These are phyloP conservation scores for Frieseomelitta varia DNA, from an alignment of 1,140 invertebrate genomes.

Conservation along the genomic window DNA sequence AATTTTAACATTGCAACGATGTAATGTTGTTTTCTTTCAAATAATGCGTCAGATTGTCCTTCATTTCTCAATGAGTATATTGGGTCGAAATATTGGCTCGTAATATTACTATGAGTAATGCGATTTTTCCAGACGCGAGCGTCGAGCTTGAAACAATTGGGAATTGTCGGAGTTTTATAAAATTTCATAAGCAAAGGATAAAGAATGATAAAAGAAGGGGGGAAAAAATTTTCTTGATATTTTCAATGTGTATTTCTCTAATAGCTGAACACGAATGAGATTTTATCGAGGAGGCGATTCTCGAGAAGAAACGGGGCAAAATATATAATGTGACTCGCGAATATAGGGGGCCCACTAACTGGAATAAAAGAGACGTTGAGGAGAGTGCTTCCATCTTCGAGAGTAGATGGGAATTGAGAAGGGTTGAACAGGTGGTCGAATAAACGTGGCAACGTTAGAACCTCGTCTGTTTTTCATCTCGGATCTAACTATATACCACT, in stretches of 20 bases:
- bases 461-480: background rate
- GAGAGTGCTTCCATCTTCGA: constrained; percentile 28
- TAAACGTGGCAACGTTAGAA: constrained; percentile 44
- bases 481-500: constrained; percentile 33
- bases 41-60: background rate
- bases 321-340: constrained; percentile 11
- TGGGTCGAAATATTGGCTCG: too few relatives aligned
- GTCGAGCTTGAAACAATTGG: too few relatives aligned
- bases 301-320: background rate
- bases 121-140: too few relatives aligned
- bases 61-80: background rate
- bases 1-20: too few relatives aligned
- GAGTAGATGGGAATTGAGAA: constrained; percentile 29
- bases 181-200: too few relatives aligned
- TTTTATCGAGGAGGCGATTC: background rate
- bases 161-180: too few relatives aligned
- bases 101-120: too few relatives aligned
- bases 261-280: background rate
- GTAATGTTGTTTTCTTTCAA: too few relatives aligned
- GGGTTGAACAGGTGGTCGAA: constrained; percentile 61
- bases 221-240: background rate
- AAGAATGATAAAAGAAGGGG: too few relatives aligned
- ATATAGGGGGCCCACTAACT: background rate
- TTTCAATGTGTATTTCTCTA: background rate
- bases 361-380: constrained; percentile 21